Base-by-base conservation (phyloP, 2,888 invertebrate species). In the Drosophila pegasa region DNA sequence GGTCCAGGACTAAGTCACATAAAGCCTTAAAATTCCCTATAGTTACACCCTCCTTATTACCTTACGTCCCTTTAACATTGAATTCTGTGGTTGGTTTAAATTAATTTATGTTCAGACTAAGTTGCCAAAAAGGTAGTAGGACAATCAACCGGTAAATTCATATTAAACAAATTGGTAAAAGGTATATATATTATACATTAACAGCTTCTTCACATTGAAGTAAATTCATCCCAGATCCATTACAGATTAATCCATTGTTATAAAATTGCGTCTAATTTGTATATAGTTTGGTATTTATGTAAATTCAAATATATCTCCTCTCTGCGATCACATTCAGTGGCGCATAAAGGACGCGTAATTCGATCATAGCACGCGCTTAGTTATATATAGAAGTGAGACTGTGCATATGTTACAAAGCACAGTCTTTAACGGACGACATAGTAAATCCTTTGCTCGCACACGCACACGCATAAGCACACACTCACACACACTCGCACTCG, bases 311-410 rank as follows among this genome's bases (percentile, higher is more conserved):
- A 52, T 62, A 69, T 74, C 75, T 62, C 27, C 18, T 60, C 43
- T 57, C 56, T 67, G 56, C 75, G 87, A 81, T 87, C 79, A 65
- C 58, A 70, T 70, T 82, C 64, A 62, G 25, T 71, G 57, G 67
- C 69, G 56, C 64, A 58, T 68, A 57, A 85, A 48, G 56, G 57
- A 70, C 87, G 64, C 72, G 73, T 77, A 76, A 81, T 85, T 82
- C 72, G 86, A 81, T 81, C 88, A 68, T 68, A 57, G 69, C 48
- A 68, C 62, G 48, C 52, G 55, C 45, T 27, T 25, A 22, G 37
- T 31, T 10, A 31, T 27, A 50, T n/a, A 20, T 45, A 38, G 29
- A 31, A 52, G 35, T n/a, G 31, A 40, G 40, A 9, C 35, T 10
- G 47, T 56, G 27, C 41, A 40, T 54, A 40, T 80, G 58, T 57